These are phyloP conservation scores for Drosophila tropicalis DNA, from an alignment of 1,140 invertebrate species.

Conservation along the genomic window DNA sequence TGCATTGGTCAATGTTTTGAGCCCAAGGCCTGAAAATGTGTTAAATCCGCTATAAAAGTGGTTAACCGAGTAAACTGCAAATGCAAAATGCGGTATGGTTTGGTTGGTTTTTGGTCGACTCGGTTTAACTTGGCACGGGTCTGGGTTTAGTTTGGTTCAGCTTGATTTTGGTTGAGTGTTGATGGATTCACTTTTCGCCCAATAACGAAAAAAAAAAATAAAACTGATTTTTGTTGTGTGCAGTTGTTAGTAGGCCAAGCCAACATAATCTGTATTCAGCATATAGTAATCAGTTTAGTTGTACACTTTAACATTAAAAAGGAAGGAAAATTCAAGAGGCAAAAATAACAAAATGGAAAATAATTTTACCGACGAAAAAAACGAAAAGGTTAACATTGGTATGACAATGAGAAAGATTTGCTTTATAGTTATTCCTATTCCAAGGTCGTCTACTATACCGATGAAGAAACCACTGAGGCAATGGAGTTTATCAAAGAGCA, in stretches of 20 bases:
- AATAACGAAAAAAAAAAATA: neutral
- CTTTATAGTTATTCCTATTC: neutral
- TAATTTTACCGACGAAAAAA: neutral
- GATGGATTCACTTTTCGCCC: slow-evolving; percentile 37
- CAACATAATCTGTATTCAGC: neutral
- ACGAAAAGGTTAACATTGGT: slow-evolving; percentile 20
- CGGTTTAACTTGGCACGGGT: slow-evolving; percentile 34
- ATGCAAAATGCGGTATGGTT: slow-evolving; percentile 66
- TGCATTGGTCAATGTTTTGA: slow-evolving; percentile 28
- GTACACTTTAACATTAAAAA: neutral
- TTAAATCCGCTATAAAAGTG: slow-evolving; percentile 76
- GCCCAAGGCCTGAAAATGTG: slow-evolving; percentile 51
- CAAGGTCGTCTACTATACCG: slow-evolving; percentile 37
- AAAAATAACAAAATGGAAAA: neutral
- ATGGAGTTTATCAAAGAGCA: slow-evolving; percentile 45
- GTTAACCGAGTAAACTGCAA: slow-evolving; percentile 78
- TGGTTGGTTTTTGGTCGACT: slow-evolving; percentile 14
- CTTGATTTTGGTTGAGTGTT: slow-evolving; percentile 42
- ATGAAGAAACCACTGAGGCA: slow-evolving; percentile 39
- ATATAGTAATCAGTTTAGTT: too few species aligned
- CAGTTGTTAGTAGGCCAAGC: slow-evolving; percentile 1
- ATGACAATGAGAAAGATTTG: neutral
- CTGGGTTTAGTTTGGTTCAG: slow-evolving; percentile 10
- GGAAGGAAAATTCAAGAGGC: neutral
- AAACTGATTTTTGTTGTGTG: neutral